Percentiles rank a stretch among this genome's conserved stretches.
Conservation (phyloP, 2,888 invertebrate genomes). For the Epinotia nisella region DNA sequence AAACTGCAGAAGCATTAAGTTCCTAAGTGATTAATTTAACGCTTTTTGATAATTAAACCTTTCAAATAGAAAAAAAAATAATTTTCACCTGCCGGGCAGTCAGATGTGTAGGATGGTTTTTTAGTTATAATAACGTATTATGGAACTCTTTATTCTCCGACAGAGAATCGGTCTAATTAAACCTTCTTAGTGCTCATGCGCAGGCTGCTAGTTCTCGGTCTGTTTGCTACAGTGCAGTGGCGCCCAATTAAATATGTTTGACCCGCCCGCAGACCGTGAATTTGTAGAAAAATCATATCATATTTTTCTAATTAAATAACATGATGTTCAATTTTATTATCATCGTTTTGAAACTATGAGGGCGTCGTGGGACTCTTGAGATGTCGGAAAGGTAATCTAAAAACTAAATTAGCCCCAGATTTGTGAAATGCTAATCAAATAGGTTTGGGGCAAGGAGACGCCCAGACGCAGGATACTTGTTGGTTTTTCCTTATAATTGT, state of each 20-base stretch:
- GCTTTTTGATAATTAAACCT: background rate
- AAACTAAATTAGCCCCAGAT: too few relatives aligned
- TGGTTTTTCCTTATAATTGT: too few relatives aligned
- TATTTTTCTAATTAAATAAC: background rate
- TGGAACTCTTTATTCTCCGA: conserved; percentile 25
- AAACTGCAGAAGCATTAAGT: background rate
- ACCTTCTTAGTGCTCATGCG: conserved; percentile 50
- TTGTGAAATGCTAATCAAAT: too few relatives aligned
- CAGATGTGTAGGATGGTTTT: too few relatives aligned
- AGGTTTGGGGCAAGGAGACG: too few relatives aligned
- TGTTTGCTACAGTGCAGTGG: conserved; percentile 58
- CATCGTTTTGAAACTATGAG: too few relatives aligned
- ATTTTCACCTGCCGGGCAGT: background rate
- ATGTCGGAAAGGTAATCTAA: too few relatives aligned
- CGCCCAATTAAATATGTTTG: conserved; percentile 60
- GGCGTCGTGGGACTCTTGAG: too few relatives aligned
- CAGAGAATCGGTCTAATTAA: conserved; percentile 46
- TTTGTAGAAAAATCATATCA: conserved; percentile 44
- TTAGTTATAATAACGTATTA: background rate
- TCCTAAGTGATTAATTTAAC: background rate
- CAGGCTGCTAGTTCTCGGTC: conserved; percentile 57
- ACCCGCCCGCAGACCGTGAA: conserved; percentile 58
- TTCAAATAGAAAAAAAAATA: too few relatives aligned
- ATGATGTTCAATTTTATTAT: too few relatives aligned
- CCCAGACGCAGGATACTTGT: too few relatives aligned